Evolutionary conservation across 2,888 invertebrate genomes (phyloP).

Genomic region (Dicycla oo): DNA sequence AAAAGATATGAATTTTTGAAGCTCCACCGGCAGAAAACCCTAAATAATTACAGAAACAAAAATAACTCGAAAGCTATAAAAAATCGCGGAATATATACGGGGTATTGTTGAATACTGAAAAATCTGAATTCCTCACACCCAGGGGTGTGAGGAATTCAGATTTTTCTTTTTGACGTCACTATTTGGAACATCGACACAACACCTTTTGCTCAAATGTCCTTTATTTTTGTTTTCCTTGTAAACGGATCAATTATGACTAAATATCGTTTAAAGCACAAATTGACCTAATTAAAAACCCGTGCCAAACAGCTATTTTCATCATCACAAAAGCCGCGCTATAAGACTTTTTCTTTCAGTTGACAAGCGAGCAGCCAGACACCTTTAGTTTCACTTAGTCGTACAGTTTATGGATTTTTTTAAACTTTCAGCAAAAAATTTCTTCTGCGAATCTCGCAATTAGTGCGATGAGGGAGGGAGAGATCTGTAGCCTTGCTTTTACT

Average conservation of each 20-base stretch:
- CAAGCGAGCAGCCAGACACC: slow-evolving; percentile 39
- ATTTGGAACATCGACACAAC: not conserved
- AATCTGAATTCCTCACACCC: no score
- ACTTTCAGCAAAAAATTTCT: slow-evolving; percentile 42
- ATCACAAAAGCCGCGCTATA: not conserved
- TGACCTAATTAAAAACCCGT: not conserved
- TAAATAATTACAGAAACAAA: no score
- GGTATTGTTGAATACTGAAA: no score
- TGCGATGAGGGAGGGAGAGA: slow-evolving; percentile 48
- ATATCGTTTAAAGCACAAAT: not conserved
- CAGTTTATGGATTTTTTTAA: slow-evolving; percentile 43
- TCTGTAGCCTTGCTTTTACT: slow-evolving; percentile 38
- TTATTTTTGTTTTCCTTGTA: not conserved
- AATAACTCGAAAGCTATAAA: no score
- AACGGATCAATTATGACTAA: not conserved
- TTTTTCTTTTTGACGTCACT: no score
- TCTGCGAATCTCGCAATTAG: slow-evolving; percentile 59
- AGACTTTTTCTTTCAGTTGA: slow-evolving; percentile 31
- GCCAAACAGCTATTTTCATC: not conserved
- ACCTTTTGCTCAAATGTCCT: not conserved
- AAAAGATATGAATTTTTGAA: no score
- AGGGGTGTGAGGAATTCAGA: no score
- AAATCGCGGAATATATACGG: no score
- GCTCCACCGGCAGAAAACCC: no score
- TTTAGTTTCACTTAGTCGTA: slow-evolving; percentile 33